phyloP scores from a whole-genome alignment of 2,888 invertebrate genomes.

The Sarcophaga variegata region DNA sequence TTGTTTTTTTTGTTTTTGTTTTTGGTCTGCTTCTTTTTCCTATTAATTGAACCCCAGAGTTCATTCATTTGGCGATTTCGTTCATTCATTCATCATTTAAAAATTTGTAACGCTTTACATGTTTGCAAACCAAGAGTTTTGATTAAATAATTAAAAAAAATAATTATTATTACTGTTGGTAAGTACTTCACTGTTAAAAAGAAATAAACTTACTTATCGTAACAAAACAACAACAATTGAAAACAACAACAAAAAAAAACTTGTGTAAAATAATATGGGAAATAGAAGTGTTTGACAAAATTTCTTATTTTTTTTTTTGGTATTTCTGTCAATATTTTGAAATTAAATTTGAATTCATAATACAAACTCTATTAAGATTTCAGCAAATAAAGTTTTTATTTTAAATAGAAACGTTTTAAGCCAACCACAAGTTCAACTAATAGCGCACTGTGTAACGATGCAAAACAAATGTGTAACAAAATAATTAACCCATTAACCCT shows the following conservation, averaged over 20 bases:
- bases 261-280: not conserved
- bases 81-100: conserved; percentile 33
- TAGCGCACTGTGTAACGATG: no score
- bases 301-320: not conserved
- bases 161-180: not conserved
- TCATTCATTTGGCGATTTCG: conserved; percentile 43
- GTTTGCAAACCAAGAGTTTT: not conserved
- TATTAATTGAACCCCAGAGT: conserved; percentile 8
- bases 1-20: not conserved
- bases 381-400: conserved; percentile 28
- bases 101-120: conserved; percentile 11
- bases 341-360: conserved; percentile 2
- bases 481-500: no score
- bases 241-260: conserved; percentile 27
- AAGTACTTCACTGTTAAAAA: not conserved
- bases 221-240: conserved; percentile 2
- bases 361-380: conserved; percentile 40
- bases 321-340: conserved; percentile 41
- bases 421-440: no score
- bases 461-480: no score
- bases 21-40: not conserved
- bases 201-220: conserved; percentile 37
- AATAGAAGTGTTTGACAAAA: not conserved
- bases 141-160: not conserved
- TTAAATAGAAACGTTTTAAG: no score